Percentiles rank a stretch among this genome's conserved stretches.
phyloP scores from a whole-genome alignment of 1,140 invertebrate genomes.

The Nymphalis io region DNA sequence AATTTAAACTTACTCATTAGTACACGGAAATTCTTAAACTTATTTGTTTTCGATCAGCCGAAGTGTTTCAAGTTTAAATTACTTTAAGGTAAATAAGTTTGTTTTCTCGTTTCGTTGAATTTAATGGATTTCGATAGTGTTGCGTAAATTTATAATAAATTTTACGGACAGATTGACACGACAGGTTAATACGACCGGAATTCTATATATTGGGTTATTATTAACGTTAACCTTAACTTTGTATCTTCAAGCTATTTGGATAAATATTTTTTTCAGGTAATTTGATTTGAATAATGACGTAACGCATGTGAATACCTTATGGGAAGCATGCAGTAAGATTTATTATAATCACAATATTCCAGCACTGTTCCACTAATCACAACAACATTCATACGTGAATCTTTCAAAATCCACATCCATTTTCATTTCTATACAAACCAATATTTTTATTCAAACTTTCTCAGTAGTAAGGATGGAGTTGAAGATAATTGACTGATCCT shows the following conservation, averaged over 20 bases:
- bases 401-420: background rate
- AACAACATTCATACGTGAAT: no score
- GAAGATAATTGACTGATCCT: conserved; percentile 30
- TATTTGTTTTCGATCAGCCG: conserved; percentile 43
- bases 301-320: no score
- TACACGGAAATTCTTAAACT: conserved; percentile 38
- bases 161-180: background rate
- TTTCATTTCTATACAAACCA: background rate
- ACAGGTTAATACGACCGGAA: no score
- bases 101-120: conserved; percentile 31
- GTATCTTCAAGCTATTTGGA: no score
- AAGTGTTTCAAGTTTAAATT: conserved; percentile 43
- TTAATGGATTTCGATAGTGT: conserved; percentile 28
- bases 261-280: no score
- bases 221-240: no score
- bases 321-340: no score
- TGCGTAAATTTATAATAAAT: conserved; percentile 11
- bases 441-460: background rate
- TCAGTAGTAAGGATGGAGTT: background rate
- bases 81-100: conserved; percentile 36
- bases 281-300: no score
- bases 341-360: no score
- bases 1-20: conserved; percentile 49
- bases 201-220: no score
- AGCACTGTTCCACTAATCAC: no score